phyloP scores from a whole-genome alignment of 2,888 invertebrate species.

The Melanostoma mellinum region DNA sequence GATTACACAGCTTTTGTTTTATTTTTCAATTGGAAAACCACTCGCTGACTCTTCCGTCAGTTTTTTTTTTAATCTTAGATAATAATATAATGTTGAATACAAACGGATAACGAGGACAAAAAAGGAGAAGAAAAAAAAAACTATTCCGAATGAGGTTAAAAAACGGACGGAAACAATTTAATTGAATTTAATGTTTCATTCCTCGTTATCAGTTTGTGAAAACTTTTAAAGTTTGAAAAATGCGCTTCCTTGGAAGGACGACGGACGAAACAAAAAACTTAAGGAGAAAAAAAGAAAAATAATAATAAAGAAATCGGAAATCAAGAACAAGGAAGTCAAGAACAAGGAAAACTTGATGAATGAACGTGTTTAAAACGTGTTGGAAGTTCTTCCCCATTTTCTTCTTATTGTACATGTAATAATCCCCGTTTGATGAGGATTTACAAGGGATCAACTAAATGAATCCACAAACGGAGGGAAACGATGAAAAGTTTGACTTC shows the following conservation, averaged over 20 bases:
- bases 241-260: not conserved
- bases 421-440: constrained; percentile 65
- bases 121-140: constrained; percentile 16
- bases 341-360: constrained; percentile 20
- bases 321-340: constrained; percentile 17
- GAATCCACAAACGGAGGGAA: constrained; percentile 23
- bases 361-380: constrained; percentile 33
- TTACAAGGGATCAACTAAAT: constrained; percentile 64
- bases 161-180: constrained; percentile 54
- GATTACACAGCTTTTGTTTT: too few species aligned
- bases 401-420: constrained; percentile 36
- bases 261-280: not conserved
- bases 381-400: constrained; percentile 27
- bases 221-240: constrained; percentile 53
- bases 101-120: not conserved
- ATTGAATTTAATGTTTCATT: constrained; percentile 66
- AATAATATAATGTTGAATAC: too few species aligned
- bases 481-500: constrained; percentile 54
- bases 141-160: constrained; percentile 6
- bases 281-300: not conserved
- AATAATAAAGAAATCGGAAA: not conserved
- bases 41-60: too few species aligned
- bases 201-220: constrained; percentile 57
- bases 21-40: too few species aligned
- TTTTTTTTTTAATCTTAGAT: too few species aligned